Percentiles rank a stretch among this genome's conserved stretches.
phyloP scores from a whole-genome alignment of 2,113 vertebrate species.

The Probosciger aterrimus region DNA sequence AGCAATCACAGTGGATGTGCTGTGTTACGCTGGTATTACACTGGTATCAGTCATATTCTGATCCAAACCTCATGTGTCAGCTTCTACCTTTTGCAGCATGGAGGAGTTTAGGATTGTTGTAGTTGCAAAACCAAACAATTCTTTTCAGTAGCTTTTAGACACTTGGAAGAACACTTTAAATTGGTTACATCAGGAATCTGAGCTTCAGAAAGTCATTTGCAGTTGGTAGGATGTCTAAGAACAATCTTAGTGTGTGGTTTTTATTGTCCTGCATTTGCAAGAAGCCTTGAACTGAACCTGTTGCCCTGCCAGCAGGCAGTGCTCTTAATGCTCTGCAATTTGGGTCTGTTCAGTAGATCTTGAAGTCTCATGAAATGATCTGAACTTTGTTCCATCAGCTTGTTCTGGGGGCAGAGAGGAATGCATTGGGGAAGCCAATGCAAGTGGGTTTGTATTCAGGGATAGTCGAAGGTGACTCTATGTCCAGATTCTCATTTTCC shows the following conservation, averaged over 20 bases:
- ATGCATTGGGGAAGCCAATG: not conserved
- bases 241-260: not conserved
- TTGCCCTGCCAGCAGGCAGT: not conserved
- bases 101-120: not conserved
- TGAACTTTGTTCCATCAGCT: not conserved
- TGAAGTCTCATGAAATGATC: not conserved
- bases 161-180: not conserved
- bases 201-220: not conserved
- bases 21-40: not conserved
- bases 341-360: not conserved
- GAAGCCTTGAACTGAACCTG: not conserved
- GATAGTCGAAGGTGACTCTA: not conserved
- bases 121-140: not conserved
- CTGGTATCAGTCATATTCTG: not conserved
- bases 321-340: not conserved
- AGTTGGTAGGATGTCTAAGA: not conserved
- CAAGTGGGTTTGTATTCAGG: not conserved
- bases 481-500: not conserved
- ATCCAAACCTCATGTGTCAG: not conserved
- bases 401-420: not conserved
- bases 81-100: not conserved
- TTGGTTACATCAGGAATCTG: not conserved
- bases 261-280: not conserved
- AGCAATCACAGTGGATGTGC: accelerated
- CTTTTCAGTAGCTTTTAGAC: not conserved